Evolutionary conservation across 2,888 invertebrate species (phyloP), one percentile per base, ranked within the genome.

Genomic region (Ophion ellenae): DNA sequence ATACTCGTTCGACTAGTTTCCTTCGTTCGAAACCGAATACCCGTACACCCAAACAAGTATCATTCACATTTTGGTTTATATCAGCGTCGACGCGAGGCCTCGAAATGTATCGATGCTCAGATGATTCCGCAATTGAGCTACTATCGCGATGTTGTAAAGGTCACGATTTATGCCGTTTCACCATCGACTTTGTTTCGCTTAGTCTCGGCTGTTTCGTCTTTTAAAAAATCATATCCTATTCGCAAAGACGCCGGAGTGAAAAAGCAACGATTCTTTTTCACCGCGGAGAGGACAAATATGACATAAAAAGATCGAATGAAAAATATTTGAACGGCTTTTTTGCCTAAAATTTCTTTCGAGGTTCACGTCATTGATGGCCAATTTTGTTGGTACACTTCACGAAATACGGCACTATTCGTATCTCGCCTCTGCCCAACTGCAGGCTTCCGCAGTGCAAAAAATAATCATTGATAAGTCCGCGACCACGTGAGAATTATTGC

Each of bases 1-100:
- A 75, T 63, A 70, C 70, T 70, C 28, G 75, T 64, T 80, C 57
- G 69, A 53, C 80, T 64, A 64, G 70, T 76, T 80, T 71, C 76
- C 36, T 40, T 71, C 57, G 70, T 75, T 76, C n/a, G 36, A 45
- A 24, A 36, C 53, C n/a, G 14, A 14, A 11, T 73, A 57, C 53
- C 24, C 66, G 36, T 57, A 80, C 57, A 63, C 70, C 45, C 83
- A 14, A 53, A 17, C 17, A 57, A 57, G 47, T 45, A 64, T 74
- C 47, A n/a, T 64, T 63, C 36, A 4, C 67, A 79, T 57, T 75
- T 28, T 28, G 53, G 32, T n/a, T 66, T 66, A 67, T 67, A 57
- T 53, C 17, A 45, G 59, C 59, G 32, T 73, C 59, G 3, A n/a
- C n/a, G n/a, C 53, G 17, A 53, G 40, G 40, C 45, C 45, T 40